Evolutionary conservation across 2,113 vertebrate genomes (phyloP).

Genomic region (Anhinga rufa): DNA sequence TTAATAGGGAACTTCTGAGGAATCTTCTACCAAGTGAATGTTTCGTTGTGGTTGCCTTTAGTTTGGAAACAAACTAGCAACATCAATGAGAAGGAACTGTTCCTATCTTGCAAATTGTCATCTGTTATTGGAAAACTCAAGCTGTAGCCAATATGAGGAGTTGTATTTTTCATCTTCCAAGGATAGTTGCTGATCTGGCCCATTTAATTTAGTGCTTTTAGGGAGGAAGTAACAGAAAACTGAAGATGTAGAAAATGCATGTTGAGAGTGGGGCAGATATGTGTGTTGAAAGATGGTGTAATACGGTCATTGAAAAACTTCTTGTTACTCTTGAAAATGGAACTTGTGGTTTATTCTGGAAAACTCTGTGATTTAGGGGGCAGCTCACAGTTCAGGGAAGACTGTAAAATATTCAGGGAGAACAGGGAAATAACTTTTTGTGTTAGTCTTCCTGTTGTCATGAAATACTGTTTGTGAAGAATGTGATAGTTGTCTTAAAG

Average conservation of each 20-base stretch:
- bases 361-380: neutral
- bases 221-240: neutral
- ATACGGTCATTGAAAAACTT: neutral
- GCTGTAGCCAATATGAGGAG: neutral
- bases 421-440: neutral
- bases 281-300: neutral
- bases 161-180: neutral
- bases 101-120: neutral
- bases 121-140: neutral
- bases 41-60: neutral
- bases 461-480: neutral
- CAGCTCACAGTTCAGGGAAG: neutral
- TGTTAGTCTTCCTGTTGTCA: neutral
- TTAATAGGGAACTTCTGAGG: neutral
- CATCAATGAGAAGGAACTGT: neutral
- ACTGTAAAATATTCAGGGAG: neutral
- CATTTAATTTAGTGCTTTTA: neutral
- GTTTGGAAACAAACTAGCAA: neutral
- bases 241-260: neutral
- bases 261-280: neutral
- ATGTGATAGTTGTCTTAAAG: neutral
- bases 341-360: neutral
- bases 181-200: neutral
- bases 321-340: neutral
- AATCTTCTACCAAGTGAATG: neutral